Percentiles rank a stretch among this genome's conserved stretches.
phyloP scores from a whole-genome alignment of 1,140 invertebrate genomes.

The Stenopsyche tienmushanensis region DNA sequence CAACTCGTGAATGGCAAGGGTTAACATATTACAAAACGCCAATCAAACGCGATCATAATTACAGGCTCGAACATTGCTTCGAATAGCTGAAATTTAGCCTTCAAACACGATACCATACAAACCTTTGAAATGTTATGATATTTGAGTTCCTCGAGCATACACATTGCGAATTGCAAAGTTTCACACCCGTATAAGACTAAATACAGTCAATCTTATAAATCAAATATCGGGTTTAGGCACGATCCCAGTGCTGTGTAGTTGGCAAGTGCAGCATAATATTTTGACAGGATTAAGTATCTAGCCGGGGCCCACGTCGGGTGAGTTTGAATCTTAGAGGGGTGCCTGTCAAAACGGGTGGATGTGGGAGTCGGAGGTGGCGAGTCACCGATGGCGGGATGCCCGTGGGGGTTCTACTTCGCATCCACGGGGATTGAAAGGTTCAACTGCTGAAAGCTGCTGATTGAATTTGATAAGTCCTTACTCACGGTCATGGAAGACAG shows the following conservation, averaged over 20 bases:
- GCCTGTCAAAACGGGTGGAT: constrained; percentile 4
- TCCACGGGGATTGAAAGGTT: constrained; percentile 30
- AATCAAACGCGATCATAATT: too few relatives aligned
- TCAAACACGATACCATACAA: constrained; percentile 21
- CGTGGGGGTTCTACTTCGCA: constrained; percentile 4
- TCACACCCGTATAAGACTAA: too few relatives aligned
- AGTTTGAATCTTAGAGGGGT: constrained; percentile 27
- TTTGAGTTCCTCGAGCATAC: too few relatives aligned
- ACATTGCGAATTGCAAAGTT: too few relatives aligned
- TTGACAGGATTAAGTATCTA: constrained; percentile 21
- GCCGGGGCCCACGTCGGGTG: background rate
- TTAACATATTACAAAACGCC: too few relatives aligned
- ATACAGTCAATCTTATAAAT: too few relatives aligned
- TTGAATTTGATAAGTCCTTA: constrained; percentile 39
- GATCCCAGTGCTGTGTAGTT: constrained; percentile 14
- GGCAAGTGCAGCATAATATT: constrained; percentile 26
- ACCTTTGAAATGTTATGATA: too few relatives aligned
- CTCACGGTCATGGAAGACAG: constrained; percentile 5
- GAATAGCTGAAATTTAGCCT: background rate
- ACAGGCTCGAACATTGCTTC: background rate
- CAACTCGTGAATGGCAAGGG: too few relatives aligned
- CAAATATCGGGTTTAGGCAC: background rate
- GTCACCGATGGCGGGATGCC: constrained; percentile 15
- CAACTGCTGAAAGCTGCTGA: constrained; percentile 29
- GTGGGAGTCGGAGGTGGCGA: background rate